phyloP scores from a whole-genome alignment of 2,888 invertebrate species.

The Harpalus rubripes region DNA sequence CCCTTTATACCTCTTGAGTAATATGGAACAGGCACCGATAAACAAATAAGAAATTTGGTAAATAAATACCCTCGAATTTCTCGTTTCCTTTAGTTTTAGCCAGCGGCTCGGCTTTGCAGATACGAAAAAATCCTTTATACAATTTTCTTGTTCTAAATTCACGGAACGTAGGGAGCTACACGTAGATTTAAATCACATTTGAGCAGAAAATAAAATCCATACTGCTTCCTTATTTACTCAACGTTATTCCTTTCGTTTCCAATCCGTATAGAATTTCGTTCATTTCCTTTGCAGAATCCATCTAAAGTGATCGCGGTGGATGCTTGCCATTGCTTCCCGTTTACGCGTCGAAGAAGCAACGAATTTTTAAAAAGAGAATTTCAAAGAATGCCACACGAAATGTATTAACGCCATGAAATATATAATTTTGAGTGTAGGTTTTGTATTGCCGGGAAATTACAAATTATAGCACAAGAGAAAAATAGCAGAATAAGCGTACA shows the following conservation, averaged over 20 bases:
- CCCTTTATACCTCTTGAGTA: too few relatives aligned
- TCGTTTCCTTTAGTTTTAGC: slow-evolving; percentile 1
- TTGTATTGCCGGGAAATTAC: not conserved
- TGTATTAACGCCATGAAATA: slow-evolving; percentile 12
- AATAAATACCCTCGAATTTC: not conserved
- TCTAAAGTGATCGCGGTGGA: slow-evolving; percentile 40
- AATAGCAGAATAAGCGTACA: not conserved
- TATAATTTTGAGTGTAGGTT: not conserved
- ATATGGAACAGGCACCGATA: not conserved
- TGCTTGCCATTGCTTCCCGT: slow-evolving; percentile 10
- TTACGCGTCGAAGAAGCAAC: slow-evolving; percentile 11
- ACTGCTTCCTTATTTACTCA: slow-evolving; percentile 60
- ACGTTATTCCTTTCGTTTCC: slow-evolving; percentile 60
- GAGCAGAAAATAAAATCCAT: slow-evolving; percentile 59
- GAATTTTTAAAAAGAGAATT: slow-evolving; percentile 27
- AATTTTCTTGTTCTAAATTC: slow-evolving; percentile 57
- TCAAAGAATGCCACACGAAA: not conserved
- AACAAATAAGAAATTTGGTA: slow-evolving; percentile 4
- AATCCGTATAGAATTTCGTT: slow-evolving; percentile 56
- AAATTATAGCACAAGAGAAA: not conserved
- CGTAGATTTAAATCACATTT: slow-evolving; percentile 60
- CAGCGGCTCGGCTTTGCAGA: slow-evolving; percentile 13
- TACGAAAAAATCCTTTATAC: slow-evolving; percentile 55
- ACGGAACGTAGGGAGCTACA: slow-evolving; percentile 57
- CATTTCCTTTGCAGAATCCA: slow-evolving; percentile 59